Evolutionary conservation across 2,888 invertebrate species (phyloP).

Genomic region (Scaptomyza cyrtandrae): DNA sequence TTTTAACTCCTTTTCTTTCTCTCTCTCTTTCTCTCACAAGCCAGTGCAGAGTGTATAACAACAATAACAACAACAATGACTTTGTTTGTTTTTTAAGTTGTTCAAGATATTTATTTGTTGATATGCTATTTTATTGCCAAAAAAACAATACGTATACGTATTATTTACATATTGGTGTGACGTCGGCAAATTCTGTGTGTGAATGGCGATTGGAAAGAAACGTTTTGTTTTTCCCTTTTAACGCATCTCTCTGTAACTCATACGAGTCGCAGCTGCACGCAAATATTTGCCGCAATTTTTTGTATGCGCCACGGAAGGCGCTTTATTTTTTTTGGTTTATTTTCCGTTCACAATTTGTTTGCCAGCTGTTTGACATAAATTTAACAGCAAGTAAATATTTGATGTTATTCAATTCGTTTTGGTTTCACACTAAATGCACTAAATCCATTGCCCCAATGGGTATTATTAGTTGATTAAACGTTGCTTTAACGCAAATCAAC

Average conservation of each 20-base stretch:
- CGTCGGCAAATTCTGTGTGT: not conserved
- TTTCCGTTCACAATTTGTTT: constrained; percentile 50
- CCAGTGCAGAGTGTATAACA: not conserved
- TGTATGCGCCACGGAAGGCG: constrained; percentile 33
- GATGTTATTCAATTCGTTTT: constrained; percentile 49
- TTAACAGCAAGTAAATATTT: constrained; percentile 76
- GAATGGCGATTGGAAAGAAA: no score
- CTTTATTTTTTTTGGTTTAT: not conserved
- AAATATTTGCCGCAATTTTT: constrained; percentile 69
- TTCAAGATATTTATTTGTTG: not conserved
- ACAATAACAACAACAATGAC: not conserved
- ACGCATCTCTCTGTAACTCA: not conserved
- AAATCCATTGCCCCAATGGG: not conserved
- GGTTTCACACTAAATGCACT: constrained; percentile 19
- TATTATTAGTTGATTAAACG: constrained; percentile 39
- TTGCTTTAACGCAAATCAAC: constrained; percentile 12
- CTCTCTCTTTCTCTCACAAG: not conserved
- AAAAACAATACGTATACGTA: not conserved
- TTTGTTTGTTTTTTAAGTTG: not conserved
- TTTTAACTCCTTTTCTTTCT: not conserved
- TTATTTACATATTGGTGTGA: not conserved
- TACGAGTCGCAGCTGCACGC: constrained; percentile 59
- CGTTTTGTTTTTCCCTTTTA: not conserved
- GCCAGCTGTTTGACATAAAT: constrained; percentile 67
- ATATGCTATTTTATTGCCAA: not conserved